Conservation (phyloP, 2,888 invertebrate genomes). For the Cyclophora punctaria region DNA sequence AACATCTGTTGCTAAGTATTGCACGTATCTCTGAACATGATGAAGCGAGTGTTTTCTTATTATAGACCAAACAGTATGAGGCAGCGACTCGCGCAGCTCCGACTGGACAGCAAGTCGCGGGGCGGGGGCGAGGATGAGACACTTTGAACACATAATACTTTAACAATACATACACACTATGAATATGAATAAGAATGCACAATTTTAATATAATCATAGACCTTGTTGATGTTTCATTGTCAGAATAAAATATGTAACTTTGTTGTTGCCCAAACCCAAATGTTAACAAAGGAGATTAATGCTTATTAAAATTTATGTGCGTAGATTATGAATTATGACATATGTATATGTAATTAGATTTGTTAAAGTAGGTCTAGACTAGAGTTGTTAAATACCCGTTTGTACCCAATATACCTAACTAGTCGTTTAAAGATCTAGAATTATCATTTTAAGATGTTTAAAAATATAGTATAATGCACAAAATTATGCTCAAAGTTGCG, state of each 20-base stretch:
- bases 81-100: constrained; percentile 58
- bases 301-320: too few species aligned
- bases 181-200: constrained; percentile 10
- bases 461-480: constrained; percentile 14
- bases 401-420: too few species aligned
- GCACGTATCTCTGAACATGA: neutral
- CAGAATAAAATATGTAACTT: too few species aligned
- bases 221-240: too few species aligned
- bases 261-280: too few species aligned
- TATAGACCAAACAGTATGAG: constrained; percentile 62
- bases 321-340: too few species aligned
- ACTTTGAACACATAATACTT: constrained; percentile 25
- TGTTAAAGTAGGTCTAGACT: neutral
- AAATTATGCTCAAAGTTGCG: constrained; percentile 18
- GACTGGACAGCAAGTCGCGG: constrained; percentile 61
- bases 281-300: too few species aligned
- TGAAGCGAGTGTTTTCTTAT: neutral
- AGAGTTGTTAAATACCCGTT: too few species aligned
- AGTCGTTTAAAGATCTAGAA: neutral
- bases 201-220: constrained; percentile 6
- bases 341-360: neutral
- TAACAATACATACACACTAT: neutral
- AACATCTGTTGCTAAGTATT: constrained; percentile 1
- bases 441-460: neutral
- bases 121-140: constrained; percentile 60